These are phyloP conservation scores for Ctenopoma kingsleyae DNA, from an alignment of 2,797 vertebrate genomes.

Conservation along the genomic window DNA sequence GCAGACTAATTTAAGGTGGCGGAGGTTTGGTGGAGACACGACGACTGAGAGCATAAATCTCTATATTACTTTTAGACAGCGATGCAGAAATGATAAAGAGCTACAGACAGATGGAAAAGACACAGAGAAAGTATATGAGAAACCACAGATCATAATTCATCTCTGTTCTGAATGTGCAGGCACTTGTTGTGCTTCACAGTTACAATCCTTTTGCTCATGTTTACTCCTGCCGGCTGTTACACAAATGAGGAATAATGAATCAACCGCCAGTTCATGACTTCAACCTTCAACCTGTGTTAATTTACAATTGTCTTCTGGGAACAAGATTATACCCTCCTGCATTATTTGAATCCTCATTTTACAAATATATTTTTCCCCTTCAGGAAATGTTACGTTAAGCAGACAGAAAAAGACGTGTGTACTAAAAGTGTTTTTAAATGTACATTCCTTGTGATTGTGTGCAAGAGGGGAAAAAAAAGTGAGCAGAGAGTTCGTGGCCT, in stretches of 20 bases:
- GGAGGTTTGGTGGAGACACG: conserved; percentile 46
- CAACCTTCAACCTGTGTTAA: too few species aligned
- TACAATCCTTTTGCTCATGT: background rate
- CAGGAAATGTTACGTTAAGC: too few species aligned
- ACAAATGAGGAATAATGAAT: background rate
- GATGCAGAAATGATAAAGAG: conserved; percentile 26
- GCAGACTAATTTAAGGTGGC: conserved; percentile 52
- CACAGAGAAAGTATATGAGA: conserved; percentile 7
- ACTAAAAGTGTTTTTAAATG: background rate
- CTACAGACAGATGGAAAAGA: conserved; percentile 9
- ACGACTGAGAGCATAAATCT: conserved; percentile 42
- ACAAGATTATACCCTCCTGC: too few species aligned
- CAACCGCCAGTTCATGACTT: too few species aligned
- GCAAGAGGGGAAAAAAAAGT: background rate
- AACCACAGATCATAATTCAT: conserved; percentile 7
- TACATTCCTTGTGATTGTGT: background rate
- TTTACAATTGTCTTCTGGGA: too few species aligned
- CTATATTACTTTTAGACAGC: conserved; percentile 17
- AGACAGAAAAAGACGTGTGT: too few species aligned
- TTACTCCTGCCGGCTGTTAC: background rate
- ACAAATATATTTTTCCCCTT: too few species aligned
- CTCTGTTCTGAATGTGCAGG: background rate
- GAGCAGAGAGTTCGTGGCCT: background rate
- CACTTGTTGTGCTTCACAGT: conserved; percentile 4
- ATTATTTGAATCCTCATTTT: too few species aligned